These are phyloP conservation scores for Steinernema khuongi DNA, from an alignment of 1,140 invertebrate species.

Conservation along the genomic window DNA sequence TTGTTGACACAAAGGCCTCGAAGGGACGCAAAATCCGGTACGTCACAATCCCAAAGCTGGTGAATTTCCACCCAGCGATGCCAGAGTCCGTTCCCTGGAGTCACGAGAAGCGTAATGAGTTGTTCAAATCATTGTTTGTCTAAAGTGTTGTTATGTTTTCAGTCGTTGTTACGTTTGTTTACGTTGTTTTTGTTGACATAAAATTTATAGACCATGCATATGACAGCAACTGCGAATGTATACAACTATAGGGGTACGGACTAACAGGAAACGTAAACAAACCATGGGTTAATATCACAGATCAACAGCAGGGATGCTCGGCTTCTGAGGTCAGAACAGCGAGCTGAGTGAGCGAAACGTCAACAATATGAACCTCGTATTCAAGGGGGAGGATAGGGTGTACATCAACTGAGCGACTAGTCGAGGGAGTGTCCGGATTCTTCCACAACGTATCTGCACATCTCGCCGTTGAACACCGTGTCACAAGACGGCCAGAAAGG, in stretches of 20 bases:
- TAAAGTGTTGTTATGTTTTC: neutral
- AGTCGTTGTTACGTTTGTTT: neutral
- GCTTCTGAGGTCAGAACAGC: too few relatives aligned
- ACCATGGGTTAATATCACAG: too few relatives aligned
- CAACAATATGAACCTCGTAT: neutral
- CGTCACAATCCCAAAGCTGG: slow-evolving; percentile 78
- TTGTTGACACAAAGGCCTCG: slow-evolving; percentile 58
- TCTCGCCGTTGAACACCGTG: slow-evolving; percentile 24
- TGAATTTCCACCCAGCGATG: slow-evolving; percentile 69
- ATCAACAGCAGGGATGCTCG: too few relatives aligned
- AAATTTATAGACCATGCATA: neutral
- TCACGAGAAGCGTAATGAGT: slow-evolving; percentile 52
- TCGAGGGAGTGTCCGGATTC: neutral
- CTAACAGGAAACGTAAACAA: too few relatives aligned
- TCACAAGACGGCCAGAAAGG: slow-evolving; percentile 70
- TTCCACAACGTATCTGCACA: slow-evolving; percentile 26
- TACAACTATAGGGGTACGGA: too few relatives aligned
- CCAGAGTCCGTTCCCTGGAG: slow-evolving; percentile 48
- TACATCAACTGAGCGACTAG: neutral
- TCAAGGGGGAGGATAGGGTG: neutral
- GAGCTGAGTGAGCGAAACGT: too few relatives aligned
- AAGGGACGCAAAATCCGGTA: slow-evolving; percentile 73
- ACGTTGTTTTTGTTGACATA: neutral
- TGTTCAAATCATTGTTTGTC: slow-evolving; percentile 55
- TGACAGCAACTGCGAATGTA: too few relatives aligned